Conservation (phyloP, 30 jellyfish, hydroid and myxozoan genomes). For the Aurelia sp. region DNA sequence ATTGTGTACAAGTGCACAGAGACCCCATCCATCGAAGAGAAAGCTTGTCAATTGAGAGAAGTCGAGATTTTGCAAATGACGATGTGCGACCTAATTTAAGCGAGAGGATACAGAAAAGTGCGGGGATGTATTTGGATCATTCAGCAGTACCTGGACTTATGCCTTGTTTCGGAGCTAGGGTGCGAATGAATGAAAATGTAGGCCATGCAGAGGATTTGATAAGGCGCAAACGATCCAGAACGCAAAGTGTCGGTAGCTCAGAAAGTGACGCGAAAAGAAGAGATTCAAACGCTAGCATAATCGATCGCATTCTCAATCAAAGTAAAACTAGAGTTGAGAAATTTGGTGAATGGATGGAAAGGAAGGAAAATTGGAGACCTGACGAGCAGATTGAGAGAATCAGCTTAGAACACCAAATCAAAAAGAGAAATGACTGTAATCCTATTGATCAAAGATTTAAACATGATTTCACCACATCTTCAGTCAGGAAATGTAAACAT, state of each 20-base stretch:
- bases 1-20: too few relatives aligned
- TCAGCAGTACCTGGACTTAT: constrained; percentile 1
- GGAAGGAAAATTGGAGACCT: background rate
- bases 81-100: background rate
- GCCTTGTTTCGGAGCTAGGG: constrained; percentile 28
- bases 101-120: background rate
- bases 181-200: background rate
- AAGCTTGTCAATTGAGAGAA: too few relatives aligned
- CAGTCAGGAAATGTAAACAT: constrained; percentile 37
- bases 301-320: constrained; percentile 27
- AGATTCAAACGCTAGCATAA: background rate
- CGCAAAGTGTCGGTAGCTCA: too few relatives aligned
- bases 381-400: background rate
- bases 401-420: background rate
- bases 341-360: background rate
- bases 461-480: background rate
- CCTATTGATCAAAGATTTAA: background rate
- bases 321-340: constrained; percentile 6
- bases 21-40: too few relatives aligned
- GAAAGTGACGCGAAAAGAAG: too few relatives aligned
- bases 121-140: background rate
- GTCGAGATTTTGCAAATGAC: background rate
- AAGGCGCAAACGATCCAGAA: too few relatives aligned
- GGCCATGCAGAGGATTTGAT: too few relatives aligned
- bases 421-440: background rate